Base-by-base conservation (phyloP, 1,140 invertebrate species). In the Megalopta genalis region DNA sequence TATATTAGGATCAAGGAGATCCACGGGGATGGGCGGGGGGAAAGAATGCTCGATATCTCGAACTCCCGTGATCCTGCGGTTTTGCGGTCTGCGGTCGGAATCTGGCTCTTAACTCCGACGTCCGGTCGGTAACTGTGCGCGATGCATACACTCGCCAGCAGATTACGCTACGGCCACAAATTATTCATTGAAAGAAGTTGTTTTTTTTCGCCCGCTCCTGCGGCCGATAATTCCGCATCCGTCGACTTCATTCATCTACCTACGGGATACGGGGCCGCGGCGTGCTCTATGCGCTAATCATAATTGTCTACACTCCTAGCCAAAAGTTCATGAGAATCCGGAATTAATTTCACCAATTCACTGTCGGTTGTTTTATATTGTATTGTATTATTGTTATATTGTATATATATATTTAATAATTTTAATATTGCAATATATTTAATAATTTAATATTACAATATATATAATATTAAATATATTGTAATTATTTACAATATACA, bases 111-210 rank as follows among this genome's bases (percentile, higher is more conserved):
- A 42, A n/a, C 49, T 70, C 65, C 72, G 5, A 27, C 62, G 64
- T 72, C 25, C 79, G 18, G 86, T 82, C 77, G 85, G 81, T 83
- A 86, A 85, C 49, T 37, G 27, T 5, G 60, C 16, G 75, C 64
- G 80, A 84, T 74, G 72, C 81, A 71, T 77, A 62, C 49, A 6
- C 39, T 83, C 39, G 75, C 76, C 71, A 80, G 77, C 27, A 88
- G 87, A 83, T 88, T 62, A 72, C 83, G 81, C 71, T 49, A 63
- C 72, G 62, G 64, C 60, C 62, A 65, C 73, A 69, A 77, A 81
- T 81, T 77, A 67, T 72, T 72, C 68, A 62, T 54, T 18, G 14
- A 37, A 16, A 65, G 46, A 62, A 37, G 21, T 18, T n/a, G 3
- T 14, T 2, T 77, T 77, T 69, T 32, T 59, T 27, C n/a, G 21